phyloP scores from a whole-genome alignment of 1,140 invertebrate species.

The Drosophila pruinosa region DNA sequence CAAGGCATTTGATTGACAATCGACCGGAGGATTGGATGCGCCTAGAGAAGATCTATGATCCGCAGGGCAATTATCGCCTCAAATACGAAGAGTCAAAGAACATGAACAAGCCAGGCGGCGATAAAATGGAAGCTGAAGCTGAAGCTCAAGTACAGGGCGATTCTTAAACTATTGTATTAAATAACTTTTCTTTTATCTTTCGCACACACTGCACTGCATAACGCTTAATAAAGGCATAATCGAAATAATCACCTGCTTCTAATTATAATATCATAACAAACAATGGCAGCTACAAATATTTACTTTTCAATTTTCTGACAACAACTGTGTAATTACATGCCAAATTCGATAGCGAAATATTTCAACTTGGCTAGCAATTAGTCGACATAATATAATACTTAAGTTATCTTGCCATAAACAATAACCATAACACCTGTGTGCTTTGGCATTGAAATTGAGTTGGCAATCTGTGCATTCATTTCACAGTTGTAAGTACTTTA shows the following conservation, averaged over 20 bases:
- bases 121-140: background rate
- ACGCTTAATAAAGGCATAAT: too few relatives aligned
- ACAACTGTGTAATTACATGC: conserved; percentile 15
- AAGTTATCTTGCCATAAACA: background rate
- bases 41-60: conserved; percentile 86
- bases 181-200: background rate
- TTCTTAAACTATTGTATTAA: background rate
- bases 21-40: conserved; percentile 84
- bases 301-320: background rate
- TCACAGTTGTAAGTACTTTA: background rate
- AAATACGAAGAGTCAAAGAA: conserved; percentile 62
- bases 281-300: too few relatives aligned
- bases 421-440: too few relatives aligned
- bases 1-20: conserved; percentile 84
- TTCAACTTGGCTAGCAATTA: background rate
- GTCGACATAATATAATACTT: background rate
- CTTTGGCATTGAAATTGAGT: background rate
- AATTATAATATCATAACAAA: too few relatives aligned
- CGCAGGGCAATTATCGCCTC: conserved; percentile 83
- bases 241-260: too few relatives aligned
- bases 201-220: too few relatives aligned
- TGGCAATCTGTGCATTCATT: background rate
- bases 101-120: background rate
- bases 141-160: background rate
- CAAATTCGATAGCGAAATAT: conserved; percentile 4